These are phyloP conservation scores for Zapus hudsonius DNA, from an alignment of 2,113 vertebrate genomes.

Conservation along the genomic window DNA sequence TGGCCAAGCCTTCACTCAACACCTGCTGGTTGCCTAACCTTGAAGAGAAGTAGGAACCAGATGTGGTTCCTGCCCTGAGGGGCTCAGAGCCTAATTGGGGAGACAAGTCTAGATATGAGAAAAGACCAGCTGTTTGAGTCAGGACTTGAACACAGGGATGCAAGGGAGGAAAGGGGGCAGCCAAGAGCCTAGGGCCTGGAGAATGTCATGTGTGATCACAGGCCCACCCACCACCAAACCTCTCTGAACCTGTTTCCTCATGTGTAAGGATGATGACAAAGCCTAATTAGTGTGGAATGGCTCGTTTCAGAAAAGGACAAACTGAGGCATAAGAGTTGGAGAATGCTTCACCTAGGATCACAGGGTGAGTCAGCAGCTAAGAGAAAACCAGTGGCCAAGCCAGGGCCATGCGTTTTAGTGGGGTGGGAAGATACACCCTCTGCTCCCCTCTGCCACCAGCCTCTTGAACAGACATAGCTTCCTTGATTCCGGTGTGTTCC, in stretches of 20 bases:
- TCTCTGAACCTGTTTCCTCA: constrained; percentile 11
- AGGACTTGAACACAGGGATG: background rate
- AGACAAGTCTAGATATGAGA: constrained; percentile 41
- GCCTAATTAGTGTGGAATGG: background rate
- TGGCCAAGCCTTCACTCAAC: background rate
- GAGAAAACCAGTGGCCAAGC: background rate
- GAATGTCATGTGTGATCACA: background rate
- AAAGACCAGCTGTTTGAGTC: constrained; percentile 28
- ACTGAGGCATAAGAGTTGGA: background rate
- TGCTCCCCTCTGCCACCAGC: background rate
- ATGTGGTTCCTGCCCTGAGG: constrained; percentile 37
- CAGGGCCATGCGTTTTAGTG: background rate
- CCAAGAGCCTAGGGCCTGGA: background rate
- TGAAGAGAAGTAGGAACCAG: constrained; percentile 46
- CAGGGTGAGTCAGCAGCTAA: background rate
- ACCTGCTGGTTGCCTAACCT: constrained; percentile 42
- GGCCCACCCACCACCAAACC: background rate
- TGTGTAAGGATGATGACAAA: background rate
- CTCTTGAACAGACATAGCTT: background rate
- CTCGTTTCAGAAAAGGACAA: background rate
- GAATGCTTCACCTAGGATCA: background rate
- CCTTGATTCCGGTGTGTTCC: background rate
- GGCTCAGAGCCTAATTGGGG: constrained; percentile 37
- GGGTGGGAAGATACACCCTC: background rate
- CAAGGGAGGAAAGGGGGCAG: background rate